Conservation (phyloP, 1,140 invertebrate genomes). For the Rhagoletis pomonella region DNA sequence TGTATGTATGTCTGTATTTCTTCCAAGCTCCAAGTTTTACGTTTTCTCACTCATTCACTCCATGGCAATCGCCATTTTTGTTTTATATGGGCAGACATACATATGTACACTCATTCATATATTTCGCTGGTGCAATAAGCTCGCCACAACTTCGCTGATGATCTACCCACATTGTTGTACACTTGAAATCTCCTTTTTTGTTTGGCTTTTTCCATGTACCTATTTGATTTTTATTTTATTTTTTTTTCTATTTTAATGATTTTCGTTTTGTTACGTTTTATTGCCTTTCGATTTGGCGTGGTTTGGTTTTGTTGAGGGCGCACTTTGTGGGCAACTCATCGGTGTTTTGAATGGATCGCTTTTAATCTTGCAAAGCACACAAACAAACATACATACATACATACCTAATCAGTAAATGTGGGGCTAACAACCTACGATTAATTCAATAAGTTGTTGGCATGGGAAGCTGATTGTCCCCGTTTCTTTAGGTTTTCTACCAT, state of each 20-base stretch:
- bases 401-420: background rate
- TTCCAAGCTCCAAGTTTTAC: background rate
- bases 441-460: background rate
- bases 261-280: background rate
- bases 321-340: background rate
- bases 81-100: background rate
- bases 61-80: background rate
- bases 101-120: background rate
- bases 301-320: background rate
- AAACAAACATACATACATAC: background rate
- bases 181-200: background rate
- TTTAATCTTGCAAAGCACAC: background rate
- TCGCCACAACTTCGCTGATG: background rate
- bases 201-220: background rate
- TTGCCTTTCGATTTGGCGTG: background rate
- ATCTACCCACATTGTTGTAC: constrained; percentile 22
- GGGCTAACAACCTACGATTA: background rate
- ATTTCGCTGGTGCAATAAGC: background rate
- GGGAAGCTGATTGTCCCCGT: background rate
- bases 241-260: too few relatives aligned
- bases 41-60: background rate
- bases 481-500: background rate
- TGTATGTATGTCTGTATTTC: too few relatives aligned
- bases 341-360: background rate
- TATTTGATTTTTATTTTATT: too few relatives aligned